Conservation (phyloP, 2,797 vertebrate genomes). For the Gallirallus australis region DNA sequence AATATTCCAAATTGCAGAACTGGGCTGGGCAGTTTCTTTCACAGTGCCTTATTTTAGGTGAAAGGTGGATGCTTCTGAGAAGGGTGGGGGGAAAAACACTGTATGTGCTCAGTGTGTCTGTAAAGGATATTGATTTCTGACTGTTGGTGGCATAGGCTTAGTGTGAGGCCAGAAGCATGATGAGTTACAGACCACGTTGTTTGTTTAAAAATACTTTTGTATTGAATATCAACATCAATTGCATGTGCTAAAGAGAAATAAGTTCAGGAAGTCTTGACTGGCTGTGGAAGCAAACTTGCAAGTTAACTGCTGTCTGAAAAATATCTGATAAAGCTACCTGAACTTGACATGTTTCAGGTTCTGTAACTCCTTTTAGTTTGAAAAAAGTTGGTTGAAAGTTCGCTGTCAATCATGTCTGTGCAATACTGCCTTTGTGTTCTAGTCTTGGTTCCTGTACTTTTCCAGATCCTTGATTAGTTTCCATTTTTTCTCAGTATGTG, state of each 20-base stretch:
- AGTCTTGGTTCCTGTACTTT: neutral
- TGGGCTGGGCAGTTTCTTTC: neutral
- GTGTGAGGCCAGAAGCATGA: neutral
- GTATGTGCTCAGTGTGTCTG: accelerated
- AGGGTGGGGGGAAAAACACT: neutral
- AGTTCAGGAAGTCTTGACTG: neutral
- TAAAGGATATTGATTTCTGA: neutral
- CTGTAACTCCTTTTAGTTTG: neutral
- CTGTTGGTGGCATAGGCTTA: neutral
- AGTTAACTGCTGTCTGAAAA: neutral
- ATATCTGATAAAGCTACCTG: neutral
- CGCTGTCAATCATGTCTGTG: neutral
- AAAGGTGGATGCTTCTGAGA: neutral
- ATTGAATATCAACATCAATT: neutral
- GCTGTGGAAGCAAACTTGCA: neutral
- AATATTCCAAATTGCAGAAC: neutral
- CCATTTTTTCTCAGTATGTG: neutral
- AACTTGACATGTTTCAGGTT: neutral
- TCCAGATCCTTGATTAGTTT: neutral
- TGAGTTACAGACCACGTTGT: neutral
- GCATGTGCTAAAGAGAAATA: neutral
- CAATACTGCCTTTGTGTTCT: neutral
- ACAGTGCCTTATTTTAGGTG: accelerated
- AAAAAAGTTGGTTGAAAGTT: neutral
- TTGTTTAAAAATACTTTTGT: neutral